A percentile compares a stretch with the other conserved stretches of the same genome.
Evolutionary conservation across 2,113 vertebrate species (phyloP).

Genomic region (Labeo rohita): DNA sequence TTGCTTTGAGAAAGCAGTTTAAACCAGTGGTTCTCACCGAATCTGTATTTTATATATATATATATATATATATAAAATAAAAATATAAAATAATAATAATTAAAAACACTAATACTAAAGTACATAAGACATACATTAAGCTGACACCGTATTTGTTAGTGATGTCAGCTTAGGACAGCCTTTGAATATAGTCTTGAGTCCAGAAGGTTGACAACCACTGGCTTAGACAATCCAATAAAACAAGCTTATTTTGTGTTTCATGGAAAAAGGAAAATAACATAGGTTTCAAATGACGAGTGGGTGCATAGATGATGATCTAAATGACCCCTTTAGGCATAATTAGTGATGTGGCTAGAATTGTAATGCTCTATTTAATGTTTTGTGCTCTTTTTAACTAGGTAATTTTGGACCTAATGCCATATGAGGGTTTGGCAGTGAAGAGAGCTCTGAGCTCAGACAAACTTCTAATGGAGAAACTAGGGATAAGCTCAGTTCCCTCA

Average conservation of each 20-base stretch:
- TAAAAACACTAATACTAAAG: neutral
- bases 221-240: neutral
- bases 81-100: neutral
- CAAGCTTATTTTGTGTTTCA: neutral
- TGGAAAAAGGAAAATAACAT: conserved; percentile 10
- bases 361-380: neutral
- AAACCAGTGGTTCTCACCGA: neutral
- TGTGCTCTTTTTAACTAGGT: conserved; percentile 74
- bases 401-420: conserved; percentile 87
- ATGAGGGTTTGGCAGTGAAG: conserved; percentile 81
- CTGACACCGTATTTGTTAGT: no score
- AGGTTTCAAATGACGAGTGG: neutral
- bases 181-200: neutral
- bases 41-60: neutral
- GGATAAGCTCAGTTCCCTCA: conserved; percentile 77
- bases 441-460: conserved; percentile 77
- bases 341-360: neutral
- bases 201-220: neutral
- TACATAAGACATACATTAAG: no score
- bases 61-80: no score
- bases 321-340: neutral
- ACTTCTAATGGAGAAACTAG: conserved; percentile 79
- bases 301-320: conserved; percentile 16
- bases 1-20: neutral
- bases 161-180: no score